Percentiles rank a stretch among this genome's conserved stretches.
These are phyloP conservation scores for Synanthedon formicaeformis DNA, from an alignment of 2,888 invertebrate genomes.

Conservation along the genomic window DNA sequence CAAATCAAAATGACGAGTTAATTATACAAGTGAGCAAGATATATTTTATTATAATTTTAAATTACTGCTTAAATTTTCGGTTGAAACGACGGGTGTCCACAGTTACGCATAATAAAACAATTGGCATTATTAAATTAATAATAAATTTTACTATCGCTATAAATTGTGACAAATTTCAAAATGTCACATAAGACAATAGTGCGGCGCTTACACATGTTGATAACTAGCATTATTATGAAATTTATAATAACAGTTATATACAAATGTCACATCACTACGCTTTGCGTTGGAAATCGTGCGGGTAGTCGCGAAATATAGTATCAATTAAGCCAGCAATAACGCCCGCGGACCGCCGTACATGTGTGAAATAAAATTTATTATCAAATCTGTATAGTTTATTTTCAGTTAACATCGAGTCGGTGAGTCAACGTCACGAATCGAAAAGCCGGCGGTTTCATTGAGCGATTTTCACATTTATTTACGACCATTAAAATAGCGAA, in stretches of 20 bases:
- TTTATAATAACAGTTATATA: not conserved
- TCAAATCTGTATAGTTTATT: conserved; percentile 3
- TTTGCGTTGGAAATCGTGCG: not conserved
- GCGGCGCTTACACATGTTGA: not conserved
- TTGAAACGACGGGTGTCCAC: not conserved
- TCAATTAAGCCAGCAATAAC: conserved; percentile 9
- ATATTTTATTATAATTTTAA: too few relatives aligned
- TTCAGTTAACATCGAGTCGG: not conserved
- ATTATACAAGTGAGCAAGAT: too few relatives aligned
- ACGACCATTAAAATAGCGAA: not conserved
- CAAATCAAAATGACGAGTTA: too few relatives aligned
- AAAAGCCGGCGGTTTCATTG: conserved; percentile 13
- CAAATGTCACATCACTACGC: not conserved
- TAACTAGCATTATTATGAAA: not conserved
- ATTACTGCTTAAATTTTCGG: too few relatives aligned
- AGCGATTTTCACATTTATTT: conserved; percentile 13
- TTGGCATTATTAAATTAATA: not conserved
- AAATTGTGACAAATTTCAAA: not conserved
- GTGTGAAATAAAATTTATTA: conserved; percentile 11
- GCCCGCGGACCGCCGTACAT: not conserved
- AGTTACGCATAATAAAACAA: not conserved
- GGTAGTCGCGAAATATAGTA: conserved; percentile 1
- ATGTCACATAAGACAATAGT: not conserved
- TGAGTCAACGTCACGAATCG: conserved; percentile 8
- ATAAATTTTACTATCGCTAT: not conserved